These are phyloP conservation scores for Microctonus hyperodae DNA, from an alignment of 2,888 invertebrate genomes.

Conservation along the genomic window DNA sequence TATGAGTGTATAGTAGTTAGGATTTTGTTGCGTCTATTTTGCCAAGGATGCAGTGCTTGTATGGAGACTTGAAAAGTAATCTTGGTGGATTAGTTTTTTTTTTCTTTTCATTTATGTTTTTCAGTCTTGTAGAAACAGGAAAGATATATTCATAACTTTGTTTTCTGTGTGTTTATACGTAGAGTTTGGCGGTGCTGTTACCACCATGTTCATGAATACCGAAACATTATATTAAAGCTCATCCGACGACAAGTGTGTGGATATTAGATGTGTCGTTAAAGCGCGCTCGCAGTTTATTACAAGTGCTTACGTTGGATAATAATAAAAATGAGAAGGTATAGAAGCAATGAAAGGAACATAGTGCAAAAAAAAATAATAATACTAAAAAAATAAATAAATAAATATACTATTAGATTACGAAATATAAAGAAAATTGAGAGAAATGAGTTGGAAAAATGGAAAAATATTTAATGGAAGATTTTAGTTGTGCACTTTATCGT, in stretches of 20 bases:
- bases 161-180: background rate
- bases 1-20: background rate
- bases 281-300: slow-evolving; percentile 35
- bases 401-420: background rate
- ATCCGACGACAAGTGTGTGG: slow-evolving; percentile 32
- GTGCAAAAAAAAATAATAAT: background rate
- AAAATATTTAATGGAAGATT: background rate
- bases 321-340: background rate
- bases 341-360: background rate
- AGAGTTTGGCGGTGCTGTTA: background rate
- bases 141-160: background rate
- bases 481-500: background rate
- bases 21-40: background rate
- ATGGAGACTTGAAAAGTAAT: background rate
- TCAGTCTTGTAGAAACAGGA: background rate
- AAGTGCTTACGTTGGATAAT: slow-evolving; percentile 12
- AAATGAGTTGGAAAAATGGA: background rate
- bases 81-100: background rate
- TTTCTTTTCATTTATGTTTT: no score
- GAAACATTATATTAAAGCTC: slow-evolving; percentile 40
- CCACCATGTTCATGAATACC: slow-evolving; percentile 38
- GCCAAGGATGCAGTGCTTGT: background rate
- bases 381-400: background rate
- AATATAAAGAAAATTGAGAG: background rate
- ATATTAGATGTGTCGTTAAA: slow-evolving; percentile 36